These are phyloP conservation scores for Pammene fasciana DNA, from an alignment of 2,888 invertebrate species.

Conservation along the genomic window DNA sequence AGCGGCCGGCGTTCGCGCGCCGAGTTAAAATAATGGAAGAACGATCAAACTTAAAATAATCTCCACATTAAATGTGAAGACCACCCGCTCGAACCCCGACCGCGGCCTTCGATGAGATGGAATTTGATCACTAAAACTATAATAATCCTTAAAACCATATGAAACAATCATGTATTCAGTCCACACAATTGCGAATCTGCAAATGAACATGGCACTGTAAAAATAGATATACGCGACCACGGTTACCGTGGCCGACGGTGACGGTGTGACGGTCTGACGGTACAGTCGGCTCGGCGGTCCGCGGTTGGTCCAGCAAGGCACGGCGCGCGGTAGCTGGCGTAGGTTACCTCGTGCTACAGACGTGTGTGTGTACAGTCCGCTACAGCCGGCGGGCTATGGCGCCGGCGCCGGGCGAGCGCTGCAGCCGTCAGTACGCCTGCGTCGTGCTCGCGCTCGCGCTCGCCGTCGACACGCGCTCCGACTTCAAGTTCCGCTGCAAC, in stretches of 20 bases:
- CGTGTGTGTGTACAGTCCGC: too few species aligned
- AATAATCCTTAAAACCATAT: conserved; percentile 37
- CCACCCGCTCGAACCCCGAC: conserved; percentile 23
- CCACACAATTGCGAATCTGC: conserved; percentile 40
- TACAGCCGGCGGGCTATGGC: conserved; percentile 53
- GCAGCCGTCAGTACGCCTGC: conserved; percentile 79
- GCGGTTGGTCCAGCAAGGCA: background rate
- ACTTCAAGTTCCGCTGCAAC: conserved; percentile 73
- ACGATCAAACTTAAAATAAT: conserved; percentile 20
- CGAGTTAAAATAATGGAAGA: conserved; percentile 31
- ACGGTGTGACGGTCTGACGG: background rate
- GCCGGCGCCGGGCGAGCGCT: conserved; percentile 64
- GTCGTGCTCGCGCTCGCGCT: conserved; percentile 79
- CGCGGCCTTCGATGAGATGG: conserved; percentile 18
- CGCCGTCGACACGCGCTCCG: conserved; percentile 73
- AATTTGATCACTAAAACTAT: conserved; percentile 36
- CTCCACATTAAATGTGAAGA: conserved; percentile 12
- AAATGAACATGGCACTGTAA: conserved; percentile 40
- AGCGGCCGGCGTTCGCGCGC: conserved; percentile 21
- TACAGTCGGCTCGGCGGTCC: background rate
- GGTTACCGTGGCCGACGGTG: conserved; percentile 13
- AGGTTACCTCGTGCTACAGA: too few species aligned
- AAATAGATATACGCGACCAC: conserved; percentile 29
- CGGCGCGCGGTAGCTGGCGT: too few species aligned
- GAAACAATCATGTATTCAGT: conserved; percentile 39